These are phyloP conservation scores for Drosophila nigromelanica DNA, from an alignment of 1,140 invertebrate genomes.

Conservation along the genomic window DNA sequence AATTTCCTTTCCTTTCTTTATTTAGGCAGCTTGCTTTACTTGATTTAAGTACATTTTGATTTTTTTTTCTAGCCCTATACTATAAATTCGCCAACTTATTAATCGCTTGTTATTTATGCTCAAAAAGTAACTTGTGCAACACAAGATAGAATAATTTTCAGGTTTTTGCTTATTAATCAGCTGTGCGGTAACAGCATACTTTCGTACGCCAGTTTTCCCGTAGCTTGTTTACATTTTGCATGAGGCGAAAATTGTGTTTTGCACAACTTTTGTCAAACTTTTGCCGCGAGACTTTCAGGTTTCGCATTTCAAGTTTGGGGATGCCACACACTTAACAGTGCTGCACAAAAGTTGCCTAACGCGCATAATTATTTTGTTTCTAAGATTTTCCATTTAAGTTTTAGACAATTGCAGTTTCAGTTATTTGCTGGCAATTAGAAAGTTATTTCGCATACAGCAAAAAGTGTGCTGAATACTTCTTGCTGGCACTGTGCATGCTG, in stretches of 20 bases:
- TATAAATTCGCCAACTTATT: too few relatives aligned
- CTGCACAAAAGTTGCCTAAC: constrained; percentile 19
- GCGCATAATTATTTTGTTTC: neutral
- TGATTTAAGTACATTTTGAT: too few relatives aligned
- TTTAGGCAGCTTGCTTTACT: too few relatives aligned
- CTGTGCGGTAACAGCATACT: too few relatives aligned
- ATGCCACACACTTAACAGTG: constrained; percentile 13
- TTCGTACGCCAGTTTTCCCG: too few relatives aligned
- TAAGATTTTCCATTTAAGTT: neutral
- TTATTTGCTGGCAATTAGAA: neutral
- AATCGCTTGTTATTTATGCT: too few relatives aligned
- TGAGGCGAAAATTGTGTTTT: neutral
- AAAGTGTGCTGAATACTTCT: constrained; percentile 12
- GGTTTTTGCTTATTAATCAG: too few relatives aligned
- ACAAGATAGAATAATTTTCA: too few relatives aligned
- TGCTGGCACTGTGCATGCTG: neutral
- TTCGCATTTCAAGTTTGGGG: neutral
- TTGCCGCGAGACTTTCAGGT: constrained; percentile 5
- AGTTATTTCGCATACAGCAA: neutral
- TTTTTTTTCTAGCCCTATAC: too few relatives aligned
- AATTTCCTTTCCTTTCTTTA: too few relatives aligned
- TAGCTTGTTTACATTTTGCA: constrained; percentile 22
- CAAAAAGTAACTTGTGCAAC: too few relatives aligned
- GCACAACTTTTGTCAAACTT: constrained; percentile 13
- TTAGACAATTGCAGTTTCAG: neutral